Evolutionary conservation across 2,113 vertebrate species (phyloP).

Genomic region (Pachypanchax playfairii): DNA sequence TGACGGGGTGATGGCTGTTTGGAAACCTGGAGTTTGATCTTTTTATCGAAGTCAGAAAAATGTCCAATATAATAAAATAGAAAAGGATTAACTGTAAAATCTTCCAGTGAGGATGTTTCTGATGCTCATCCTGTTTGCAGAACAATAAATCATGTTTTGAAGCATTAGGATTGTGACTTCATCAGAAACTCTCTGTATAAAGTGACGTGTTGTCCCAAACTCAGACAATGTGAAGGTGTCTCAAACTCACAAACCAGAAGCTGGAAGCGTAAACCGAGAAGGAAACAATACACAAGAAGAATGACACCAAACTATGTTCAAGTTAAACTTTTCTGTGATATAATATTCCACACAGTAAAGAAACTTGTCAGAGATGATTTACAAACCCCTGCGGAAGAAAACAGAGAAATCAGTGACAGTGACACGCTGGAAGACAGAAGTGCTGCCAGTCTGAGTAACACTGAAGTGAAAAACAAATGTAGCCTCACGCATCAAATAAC

Average conservation of each 20-base stretch:
- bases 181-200: too few species aligned
- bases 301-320: not conserved
- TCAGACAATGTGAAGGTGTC: too few species aligned
- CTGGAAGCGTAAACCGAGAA: not conserved
- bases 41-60: not conserved
- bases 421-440: not conserved
- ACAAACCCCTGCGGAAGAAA: slow-evolving; percentile 1
- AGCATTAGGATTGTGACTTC: not conserved
- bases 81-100: not conserved
- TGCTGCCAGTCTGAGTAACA: slow-evolving; percentile 18
- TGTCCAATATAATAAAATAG: slow-evolving; percentile 6
- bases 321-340: not conserved
- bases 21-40: not conserved
- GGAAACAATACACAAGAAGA: not conserved
- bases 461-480: slow-evolving; percentile 16
- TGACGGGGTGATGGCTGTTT: slow-evolving; percentile 5
- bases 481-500: slow-evolving; percentile 27
- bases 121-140: too few species aligned
- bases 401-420: not conserved
- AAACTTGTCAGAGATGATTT: not conserved
- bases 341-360: not conserved
- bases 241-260: not conserved
- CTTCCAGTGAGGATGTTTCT: too few species aligned
- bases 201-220: too few species aligned
- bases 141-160: too few species aligned